Percentiles rank a stretch among this genome's conserved stretches.
phyloP scores from a whole-genome alignment of 2,888 invertebrate genomes.

The Liopterus haemorrhoidalis region DNA sequence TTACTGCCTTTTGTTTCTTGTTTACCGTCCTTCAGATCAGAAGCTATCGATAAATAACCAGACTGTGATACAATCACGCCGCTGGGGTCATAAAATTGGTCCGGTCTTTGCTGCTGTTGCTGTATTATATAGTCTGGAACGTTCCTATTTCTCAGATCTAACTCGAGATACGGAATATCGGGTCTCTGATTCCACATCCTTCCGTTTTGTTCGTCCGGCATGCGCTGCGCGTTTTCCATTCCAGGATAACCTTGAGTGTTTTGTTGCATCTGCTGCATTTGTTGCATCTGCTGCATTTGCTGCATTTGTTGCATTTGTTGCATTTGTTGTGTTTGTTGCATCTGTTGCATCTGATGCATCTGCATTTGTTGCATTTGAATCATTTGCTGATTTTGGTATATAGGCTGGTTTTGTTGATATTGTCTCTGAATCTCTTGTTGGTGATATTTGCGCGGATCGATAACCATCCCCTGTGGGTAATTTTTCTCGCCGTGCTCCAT shows the following conservation, averaged over 20 bases:
- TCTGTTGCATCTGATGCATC: constrained; percentile 30
- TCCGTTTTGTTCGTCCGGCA: constrained; percentile 38
- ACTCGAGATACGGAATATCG: constrained; percentile 45
- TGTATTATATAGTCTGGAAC: constrained; percentile 47
- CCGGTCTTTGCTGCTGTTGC: constrained; percentile 32
- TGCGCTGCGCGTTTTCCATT: constrained; percentile 34
- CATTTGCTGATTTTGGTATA: constrained; percentile 34
- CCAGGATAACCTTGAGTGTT: too few species aligned
- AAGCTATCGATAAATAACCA: constrained; percentile 69
- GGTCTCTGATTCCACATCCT: constrained; percentile 42
- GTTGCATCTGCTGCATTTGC: constrained; percentile 25
- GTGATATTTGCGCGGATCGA: constrained; percentile 36
- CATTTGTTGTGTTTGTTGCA: constrained; percentile 26
- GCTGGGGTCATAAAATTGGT: constrained; percentile 49
- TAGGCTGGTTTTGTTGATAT: constrained; percentile 27
- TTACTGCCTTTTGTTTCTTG: constrained; percentile 54
- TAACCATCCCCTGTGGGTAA: constrained; percentile 46
- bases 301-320: constrained; percentile 32
- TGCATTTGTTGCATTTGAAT: constrained; percentile 25
- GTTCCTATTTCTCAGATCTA: constrained; percentile 50
- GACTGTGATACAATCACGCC: constrained; percentile 70
- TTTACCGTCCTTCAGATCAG: constrained; percentile 56
- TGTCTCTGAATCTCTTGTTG: constrained; percentile 33
- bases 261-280: constrained; percentile 34
- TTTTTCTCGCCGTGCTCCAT: constrained; percentile 52